Base-by-base conservation (phyloP, 2,888 invertebrate species). In the Campoletis raptor region DNA sequence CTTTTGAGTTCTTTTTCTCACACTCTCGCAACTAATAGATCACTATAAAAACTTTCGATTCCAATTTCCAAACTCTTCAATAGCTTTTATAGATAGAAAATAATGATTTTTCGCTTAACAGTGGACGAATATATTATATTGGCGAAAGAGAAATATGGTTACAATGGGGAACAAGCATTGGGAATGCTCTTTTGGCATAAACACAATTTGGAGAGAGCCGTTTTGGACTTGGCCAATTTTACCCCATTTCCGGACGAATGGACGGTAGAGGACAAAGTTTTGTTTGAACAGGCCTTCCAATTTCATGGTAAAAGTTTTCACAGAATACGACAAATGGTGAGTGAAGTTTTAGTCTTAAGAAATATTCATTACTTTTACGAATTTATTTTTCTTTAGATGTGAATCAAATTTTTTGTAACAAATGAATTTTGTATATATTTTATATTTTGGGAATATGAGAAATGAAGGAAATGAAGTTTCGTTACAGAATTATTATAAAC, bases 161-260 rank as follows among this genome's bases (percentile, higher is more conserved):
- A 99, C 92, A 99, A 99, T 95, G 98, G 98, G 64, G 99, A 99
- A 95, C 99, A 99, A 95, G 99, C 99, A 30, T 95, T 99, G 85
- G 99, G 99, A 15, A 98, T 99, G 98, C 95, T 99, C 57, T 99
- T 98, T 94, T 99, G 99, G 99, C 99, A 99, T 93, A 98, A 99
- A 95, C 99, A 99, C 94, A 98, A 99, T 94, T 95, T 99, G 86
- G 98, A 98, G 90, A 96, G 98, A 91, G 99, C 99, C 10, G 97
- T 99, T 30, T 95, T 98, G 94, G 99, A 99, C 94, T 95, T 99
- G 91, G 98, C 99, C 1, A 99, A 99, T 94, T 99, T 99, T 94
- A 98, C 98, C 84, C 99, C 99, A 0, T 98, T 99, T 92, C 99
- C 99, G 18, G 99, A 99, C 95, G 99, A 99, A 93, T 99, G 99